Evolutionary conservation across 2,797 vertebrate species (phyloP), one percentile per base, ranked within the genome.

Genomic region (Xiphophorus birchmanni): DNA sequence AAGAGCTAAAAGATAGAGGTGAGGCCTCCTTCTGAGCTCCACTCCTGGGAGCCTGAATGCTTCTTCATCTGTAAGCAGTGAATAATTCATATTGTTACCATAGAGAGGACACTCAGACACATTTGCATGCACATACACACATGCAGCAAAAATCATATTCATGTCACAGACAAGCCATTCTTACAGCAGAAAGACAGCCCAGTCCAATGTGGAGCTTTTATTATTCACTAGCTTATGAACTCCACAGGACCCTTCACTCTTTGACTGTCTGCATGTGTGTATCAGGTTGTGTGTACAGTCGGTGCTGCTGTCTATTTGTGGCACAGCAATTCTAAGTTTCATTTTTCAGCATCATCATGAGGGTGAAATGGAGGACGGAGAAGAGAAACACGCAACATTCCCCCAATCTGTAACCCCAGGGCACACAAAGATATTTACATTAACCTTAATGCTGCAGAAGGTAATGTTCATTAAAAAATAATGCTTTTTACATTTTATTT

Each of bases 41-140:
- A 94, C 95, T 96, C 94, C 86, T 89, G 94, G 94, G 95, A 96
- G 76, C 89, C 90, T 95, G 96, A 97, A 96, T 95, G 95, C 92
- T 94, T 96, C 94, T 94, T 96, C 93, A 93, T 93, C 93, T 91
- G 94, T 95, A 94, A 92, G 92, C 91, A 92, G 95, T 97, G 95
- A 97, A 97, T 97, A 96, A 97, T 97, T 97, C 93, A 97, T 96
- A 88, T 91, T 88, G 90, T 94, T 94, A 90, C 91, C 88, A 92
- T 89, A 87, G 86, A 80, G 77, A 88, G 86, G 83, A 86, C 87
- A 84, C 86, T 74, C 84, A 76, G 77, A 83, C 79, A 86, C 75
- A 80, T 79, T 47, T 78, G 67, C 63, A 79, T 45, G 54, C 23
- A 47, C 42, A 56, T 73, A 72, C 56, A 79, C 56, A 80, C 29